Conservation (phyloP, 35 echinoderm and acorn worm genomes). For the Stichopus chloronotus region DNA sequence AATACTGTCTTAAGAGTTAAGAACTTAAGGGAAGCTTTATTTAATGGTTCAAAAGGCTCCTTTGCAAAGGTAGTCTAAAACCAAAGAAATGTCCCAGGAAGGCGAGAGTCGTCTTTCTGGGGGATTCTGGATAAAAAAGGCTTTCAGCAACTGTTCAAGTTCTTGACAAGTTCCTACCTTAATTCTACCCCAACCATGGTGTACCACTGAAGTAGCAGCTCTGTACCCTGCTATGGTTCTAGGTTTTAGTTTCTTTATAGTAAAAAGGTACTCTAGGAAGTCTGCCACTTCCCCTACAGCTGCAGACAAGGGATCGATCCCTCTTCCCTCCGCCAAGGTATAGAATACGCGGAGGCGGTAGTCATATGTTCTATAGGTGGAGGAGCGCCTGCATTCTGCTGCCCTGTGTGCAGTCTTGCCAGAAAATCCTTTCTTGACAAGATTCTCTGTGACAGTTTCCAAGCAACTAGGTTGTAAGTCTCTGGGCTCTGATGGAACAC, state of each 20-base stretch:
- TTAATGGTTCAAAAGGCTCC: constrained; percentile 32
- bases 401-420: constrained; percentile 32
- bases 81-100: constrained; percentile 10
- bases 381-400: background rate
- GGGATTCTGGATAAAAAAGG: constrained; percentile 24
- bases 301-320: constrained; percentile 44
- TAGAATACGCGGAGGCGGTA: background rate
- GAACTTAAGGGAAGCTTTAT: background rate
- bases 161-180: background rate
- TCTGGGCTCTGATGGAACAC: background rate
- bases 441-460: background rate
- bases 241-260: background rate
- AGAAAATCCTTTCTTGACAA: constrained; percentile 19
- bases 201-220: constrained; percentile 34
- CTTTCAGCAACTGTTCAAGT: background rate
- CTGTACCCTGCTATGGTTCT: constrained; percentile 16
- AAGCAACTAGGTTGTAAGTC: background rate
- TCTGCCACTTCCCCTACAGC: constrained; percentile 63
- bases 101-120: background rate
- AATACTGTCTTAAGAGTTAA: constrained; percentile 38
- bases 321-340: constrained; percentile 32
- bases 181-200: background rate
- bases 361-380: constrained; percentile 28
- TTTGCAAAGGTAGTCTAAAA: constrained; percentile 10
- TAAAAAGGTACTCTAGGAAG: constrained; percentile 43